Percentiles rank a stretch among this genome's conserved stretches.
Evolutionary conservation across 1,140 invertebrate genomes (phyloP).

Genomic region (Drosophila kanapiae): DNA sequence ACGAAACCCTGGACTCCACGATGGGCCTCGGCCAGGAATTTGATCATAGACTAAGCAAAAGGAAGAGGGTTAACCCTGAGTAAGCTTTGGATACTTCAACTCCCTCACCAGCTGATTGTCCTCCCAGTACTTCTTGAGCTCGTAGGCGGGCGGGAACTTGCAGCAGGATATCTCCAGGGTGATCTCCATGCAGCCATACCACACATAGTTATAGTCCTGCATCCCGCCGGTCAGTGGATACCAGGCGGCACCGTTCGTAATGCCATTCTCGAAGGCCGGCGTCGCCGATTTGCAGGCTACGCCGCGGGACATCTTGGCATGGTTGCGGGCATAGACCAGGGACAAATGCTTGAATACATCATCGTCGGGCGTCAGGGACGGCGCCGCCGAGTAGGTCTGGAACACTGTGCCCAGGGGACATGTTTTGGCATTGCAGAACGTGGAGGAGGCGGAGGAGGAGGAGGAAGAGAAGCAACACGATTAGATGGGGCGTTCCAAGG

Average conservation of each 20-base stretch:
- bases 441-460: background rate
- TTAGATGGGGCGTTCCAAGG: slow-evolving; percentile 47
- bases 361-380: slow-evolving; percentile 96
- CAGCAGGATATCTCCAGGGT: slow-evolving; percentile 98
- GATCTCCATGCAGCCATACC: slow-evolving; percentile 99
- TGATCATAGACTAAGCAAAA: slow-evolving; percentile 88
- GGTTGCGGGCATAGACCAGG: slow-evolving; percentile 94
- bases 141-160: slow-evolving; percentile 95
- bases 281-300: slow-evolving; percentile 92
- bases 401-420: slow-evolving; percentile 90
- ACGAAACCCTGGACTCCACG: slow-evolving; percentile 94
- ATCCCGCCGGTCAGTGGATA: slow-evolving; percentile 95
- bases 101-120: slow-evolving; percentile 93
- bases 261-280: slow-evolving; percentile 92
- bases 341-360: slow-evolving; percentile 96
- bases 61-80: background rate
- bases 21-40: slow-evolving; percentile 95
- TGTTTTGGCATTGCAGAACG: slow-evolving; percentile 76
- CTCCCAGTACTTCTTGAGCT: slow-evolving; percentile 96
- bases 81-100: background rate
- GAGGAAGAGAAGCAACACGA: slow-evolving; percentile 27
- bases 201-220: slow-evolving; percentile 99
- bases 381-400: slow-evolving; percentile 91
- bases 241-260: slow-evolving; percentile 97
- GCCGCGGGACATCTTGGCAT: slow-evolving; percentile 94